A percentile compares a stretch with the other conserved stretches of the same genome.
Evolutionary conservation across 1,140 invertebrate genomes (phyloP).

Genomic region (Anthonomus grandis): DNA sequence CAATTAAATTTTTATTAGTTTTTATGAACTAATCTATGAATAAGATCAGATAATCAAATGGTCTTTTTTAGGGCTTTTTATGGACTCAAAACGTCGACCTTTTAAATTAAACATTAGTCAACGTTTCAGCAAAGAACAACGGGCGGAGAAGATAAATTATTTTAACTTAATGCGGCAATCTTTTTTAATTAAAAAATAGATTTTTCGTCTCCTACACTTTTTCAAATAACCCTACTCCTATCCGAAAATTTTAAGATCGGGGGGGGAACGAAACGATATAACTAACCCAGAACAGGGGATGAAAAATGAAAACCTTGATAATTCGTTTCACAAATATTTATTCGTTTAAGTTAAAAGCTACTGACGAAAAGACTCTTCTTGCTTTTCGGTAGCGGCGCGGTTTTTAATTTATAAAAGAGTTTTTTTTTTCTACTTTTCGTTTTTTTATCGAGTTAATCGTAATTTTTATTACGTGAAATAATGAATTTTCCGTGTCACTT

Average conservation of each 20-base stretch:
- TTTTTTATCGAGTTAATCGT: constrained; percentile 11
- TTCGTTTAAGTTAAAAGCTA: constrained; percentile 25
- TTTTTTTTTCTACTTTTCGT: constrained; percentile 15
- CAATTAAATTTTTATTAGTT: no score
- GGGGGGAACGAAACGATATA: constrained; percentile 21
- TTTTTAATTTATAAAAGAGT: constrained; percentile 20
- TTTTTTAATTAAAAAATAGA: constrained; percentile 20
- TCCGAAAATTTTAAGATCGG: constrained; percentile 19
- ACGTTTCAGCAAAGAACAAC: neutral
- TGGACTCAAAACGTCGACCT: no score
- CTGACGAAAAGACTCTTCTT: constrained; percentile 13
- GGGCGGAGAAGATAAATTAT: constrained; percentile 13
- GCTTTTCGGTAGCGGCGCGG: neutral
- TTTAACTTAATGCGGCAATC: constrained; percentile 14
- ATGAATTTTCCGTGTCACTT: no score
- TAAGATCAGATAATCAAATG: no score
- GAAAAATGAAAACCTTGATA: constrained; percentile 27
- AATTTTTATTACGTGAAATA: no score
- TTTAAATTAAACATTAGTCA: constrained; percentile 5
- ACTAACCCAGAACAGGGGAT: constrained; percentile 23
- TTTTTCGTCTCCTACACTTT: constrained; percentile 11
- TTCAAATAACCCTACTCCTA: constrained; percentile 13
- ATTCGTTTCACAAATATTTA: constrained; percentile 24
- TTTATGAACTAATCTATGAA: no score
- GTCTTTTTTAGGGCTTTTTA: no score